phyloP scores from a whole-genome alignment of 2,888 invertebrate genomes.

The Phalera bucephala region DNA sequence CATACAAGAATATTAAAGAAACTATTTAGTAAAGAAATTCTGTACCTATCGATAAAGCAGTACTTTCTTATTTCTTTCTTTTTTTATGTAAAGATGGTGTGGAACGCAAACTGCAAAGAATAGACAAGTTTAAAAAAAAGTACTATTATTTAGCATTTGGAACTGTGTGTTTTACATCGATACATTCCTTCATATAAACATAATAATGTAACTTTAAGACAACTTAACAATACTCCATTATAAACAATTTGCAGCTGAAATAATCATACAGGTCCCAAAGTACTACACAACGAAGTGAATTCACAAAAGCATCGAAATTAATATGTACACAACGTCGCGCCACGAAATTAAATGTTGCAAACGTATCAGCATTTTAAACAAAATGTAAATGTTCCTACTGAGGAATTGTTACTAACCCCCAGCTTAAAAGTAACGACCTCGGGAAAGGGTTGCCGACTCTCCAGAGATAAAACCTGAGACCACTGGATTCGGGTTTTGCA shows the following conservation, averaged over 20 bases:
- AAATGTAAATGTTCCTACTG: slow-evolving; percentile 44
- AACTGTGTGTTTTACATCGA: neutral
- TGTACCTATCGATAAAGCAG: no score
- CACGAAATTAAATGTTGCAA: slow-evolving; percentile 41
- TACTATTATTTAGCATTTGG: no score
- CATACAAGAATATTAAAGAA: no score
- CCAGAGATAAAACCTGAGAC: slow-evolving; percentile 41
- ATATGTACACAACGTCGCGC: slow-evolving; percentile 29
- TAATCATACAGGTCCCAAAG: slow-evolving; percentile 2
- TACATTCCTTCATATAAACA: neutral
- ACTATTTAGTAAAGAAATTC: no score
- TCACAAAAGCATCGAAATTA: slow-evolving; percentile 13
- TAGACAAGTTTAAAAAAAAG: no score
- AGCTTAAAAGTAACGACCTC: slow-evolving; percentile 48
- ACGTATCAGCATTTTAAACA: slow-evolving; percentile 45
- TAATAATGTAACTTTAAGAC: neutral
- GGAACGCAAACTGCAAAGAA: no score
- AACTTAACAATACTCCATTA: neutral
- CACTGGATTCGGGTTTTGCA: slow-evolving; percentile 40
- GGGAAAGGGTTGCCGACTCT: slow-evolving; percentile 43
- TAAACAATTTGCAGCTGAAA: neutral
- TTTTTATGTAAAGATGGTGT: no score
- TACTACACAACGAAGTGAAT: neutral
- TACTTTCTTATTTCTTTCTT: no score
- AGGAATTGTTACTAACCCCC: slow-evolving; percentile 38